Conservation (phyloP, 2,113 vertebrate species). For the Elgaria multicarinata region DNA sequence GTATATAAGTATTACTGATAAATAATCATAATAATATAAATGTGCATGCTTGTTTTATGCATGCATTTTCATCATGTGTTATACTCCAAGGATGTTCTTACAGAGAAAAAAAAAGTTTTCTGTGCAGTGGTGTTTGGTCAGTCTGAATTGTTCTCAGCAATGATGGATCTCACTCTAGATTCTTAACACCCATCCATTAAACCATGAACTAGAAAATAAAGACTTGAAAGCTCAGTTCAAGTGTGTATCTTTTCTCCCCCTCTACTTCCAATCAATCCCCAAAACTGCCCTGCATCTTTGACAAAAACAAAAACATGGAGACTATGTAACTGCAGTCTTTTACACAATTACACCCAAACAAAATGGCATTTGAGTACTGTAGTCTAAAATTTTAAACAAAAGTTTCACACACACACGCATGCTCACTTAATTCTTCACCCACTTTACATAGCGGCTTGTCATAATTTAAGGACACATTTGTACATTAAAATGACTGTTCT, state of each 20-base stretch:
- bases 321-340: not conserved
- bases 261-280: not conserved
- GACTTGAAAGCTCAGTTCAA: not conserved
- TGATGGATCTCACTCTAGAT: not conserved
- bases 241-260: not conserved
- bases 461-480: not conserved
- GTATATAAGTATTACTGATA: too few species aligned
- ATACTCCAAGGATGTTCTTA: not conserved
- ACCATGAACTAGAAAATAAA: not conserved
- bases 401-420: not conserved
- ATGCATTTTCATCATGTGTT: not conserved
- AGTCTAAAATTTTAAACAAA: not conserved
- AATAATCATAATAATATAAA: too few species aligned
- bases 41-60: not conserved
- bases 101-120: not conserved
- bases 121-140: not conserved
- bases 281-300: not conserved
- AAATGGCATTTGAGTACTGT: not conserved
- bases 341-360: not conserved
- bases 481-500: not conserved
- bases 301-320: not conserved
- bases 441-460: not conserved
- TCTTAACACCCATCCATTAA: not conserved
- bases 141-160: not conserved
- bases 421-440: not conserved